Conservation (phyloP, 2,113 vertebrate genomes). For the Myocastor coypus region DNA sequence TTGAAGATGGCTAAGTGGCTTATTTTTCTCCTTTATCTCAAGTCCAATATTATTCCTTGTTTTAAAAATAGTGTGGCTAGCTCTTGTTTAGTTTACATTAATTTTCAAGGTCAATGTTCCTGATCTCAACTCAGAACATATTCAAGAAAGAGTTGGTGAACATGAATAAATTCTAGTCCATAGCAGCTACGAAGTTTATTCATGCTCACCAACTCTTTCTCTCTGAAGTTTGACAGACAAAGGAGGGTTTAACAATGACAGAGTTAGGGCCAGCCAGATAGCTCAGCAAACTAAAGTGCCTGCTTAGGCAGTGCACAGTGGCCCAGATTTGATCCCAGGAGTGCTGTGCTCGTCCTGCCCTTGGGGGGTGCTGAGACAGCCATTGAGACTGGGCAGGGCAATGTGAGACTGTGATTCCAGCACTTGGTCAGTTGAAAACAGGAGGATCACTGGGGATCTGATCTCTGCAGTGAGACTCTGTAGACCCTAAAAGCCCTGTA, state of each 20-base stretch:
- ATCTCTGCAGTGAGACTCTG: no score
- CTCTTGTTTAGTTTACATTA: background rate
- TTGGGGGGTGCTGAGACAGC: no score
- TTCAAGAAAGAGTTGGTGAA: background rate
- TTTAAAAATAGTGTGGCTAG: background rate
- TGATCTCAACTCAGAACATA: background rate
- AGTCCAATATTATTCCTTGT: background rate
- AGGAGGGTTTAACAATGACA: background rate
- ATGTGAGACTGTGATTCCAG: no score
- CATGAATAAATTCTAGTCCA: background rate
- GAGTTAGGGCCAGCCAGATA: background rate
- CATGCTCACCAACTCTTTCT: background rate
- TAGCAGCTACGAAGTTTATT: background rate
- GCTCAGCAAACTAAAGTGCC: no score
- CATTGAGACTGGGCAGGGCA: no score
- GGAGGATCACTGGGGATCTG: no score
- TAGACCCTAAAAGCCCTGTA: no score
- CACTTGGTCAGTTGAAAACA: no score
- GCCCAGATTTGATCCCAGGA: no score
- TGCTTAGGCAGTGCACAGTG: no score
- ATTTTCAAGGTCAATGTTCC: background rate
- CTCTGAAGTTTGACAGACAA: background rate
- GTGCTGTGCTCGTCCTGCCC: no score
- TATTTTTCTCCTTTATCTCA: background rate
- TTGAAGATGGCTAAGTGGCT: background rate